Conservation (phyloP, 2,888 invertebrate species). For the Rhaphigaster nebulosa region DNA sequence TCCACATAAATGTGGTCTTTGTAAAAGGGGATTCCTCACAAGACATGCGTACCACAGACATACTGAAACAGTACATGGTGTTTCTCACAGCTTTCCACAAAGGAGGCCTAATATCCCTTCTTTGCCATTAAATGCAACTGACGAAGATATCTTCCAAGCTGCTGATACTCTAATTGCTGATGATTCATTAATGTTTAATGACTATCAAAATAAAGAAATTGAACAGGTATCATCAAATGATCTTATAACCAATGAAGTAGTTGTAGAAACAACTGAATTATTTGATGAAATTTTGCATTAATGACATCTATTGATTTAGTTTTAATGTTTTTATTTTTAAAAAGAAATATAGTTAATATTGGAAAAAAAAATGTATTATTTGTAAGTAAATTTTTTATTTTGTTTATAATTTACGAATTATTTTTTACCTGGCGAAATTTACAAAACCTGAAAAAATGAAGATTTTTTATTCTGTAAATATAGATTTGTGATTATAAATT, state of each 20-base stretch:
- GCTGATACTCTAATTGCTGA: conserved; percentile 63
- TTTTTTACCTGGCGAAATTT: background rate
- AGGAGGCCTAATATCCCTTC: conserved; percentile 56
- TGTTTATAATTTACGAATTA: background rate
- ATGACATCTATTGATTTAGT: background rate
- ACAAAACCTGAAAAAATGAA: background rate
- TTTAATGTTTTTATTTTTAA: conserved; percentile 21
- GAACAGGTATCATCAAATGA: conserved; percentile 61
- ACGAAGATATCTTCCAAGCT: conserved; percentile 64
- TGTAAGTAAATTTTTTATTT: conserved; percentile 11
- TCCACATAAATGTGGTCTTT: conserved; percentile 61
- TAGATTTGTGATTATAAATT: background rate
- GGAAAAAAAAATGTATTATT: background rate
- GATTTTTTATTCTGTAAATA: background rate
- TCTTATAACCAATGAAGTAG: conserved; percentile 62
- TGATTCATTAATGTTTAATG: conserved; percentile 63
- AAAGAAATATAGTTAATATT: background rate
- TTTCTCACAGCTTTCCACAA: conserved; percentile 43
- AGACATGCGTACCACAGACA: conserved; percentile 62
- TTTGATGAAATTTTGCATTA: conserved; percentile 62
- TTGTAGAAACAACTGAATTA: conserved; percentile 64
- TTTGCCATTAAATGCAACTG: conserved; percentile 64
- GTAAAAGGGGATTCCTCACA: conserved; percentile 62
- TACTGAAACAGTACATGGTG: conserved; percentile 60
- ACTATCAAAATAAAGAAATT: conserved; percentile 61